phyloP scores from a whole-genome alignment of 2,113 vertebrate species.

The Raja brachyura region DNA sequence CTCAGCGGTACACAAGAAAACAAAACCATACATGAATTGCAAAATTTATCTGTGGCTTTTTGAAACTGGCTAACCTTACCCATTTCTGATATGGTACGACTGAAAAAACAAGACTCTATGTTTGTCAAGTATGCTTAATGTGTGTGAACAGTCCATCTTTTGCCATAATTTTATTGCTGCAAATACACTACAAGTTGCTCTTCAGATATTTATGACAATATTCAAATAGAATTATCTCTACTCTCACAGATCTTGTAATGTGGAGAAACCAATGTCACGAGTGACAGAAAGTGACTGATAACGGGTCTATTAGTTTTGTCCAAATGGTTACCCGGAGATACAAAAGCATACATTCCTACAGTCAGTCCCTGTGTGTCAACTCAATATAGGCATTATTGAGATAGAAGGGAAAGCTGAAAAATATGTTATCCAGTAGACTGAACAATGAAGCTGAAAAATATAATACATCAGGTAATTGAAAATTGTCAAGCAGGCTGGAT shows the following conservation, averaged over 20 bases:
- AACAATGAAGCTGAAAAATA: slow-evolving; percentile 4
- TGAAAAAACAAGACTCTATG: background rate
- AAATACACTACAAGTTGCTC: background rate
- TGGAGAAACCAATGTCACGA: background rate
- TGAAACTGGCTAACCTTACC: background rate
- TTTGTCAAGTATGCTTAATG: background rate
- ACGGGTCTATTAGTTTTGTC: background rate
- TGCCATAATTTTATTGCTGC: background rate
- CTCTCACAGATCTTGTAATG: background rate
- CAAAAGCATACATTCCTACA: background rate
- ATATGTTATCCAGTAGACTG: background rate
- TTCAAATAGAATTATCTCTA: background rate
- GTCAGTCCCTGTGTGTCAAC: background rate
- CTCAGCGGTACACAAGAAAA: background rate
- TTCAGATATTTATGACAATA: background rate
- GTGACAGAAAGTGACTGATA: slow-evolving; percentile 3
- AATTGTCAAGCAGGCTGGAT: background rate
- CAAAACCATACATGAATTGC: background rate
- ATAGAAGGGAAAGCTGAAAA: slow-evolving; percentile 22
- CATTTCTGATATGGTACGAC: background rate
- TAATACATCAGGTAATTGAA: background rate
- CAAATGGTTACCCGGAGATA: background rate
- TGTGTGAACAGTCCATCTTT: background rate
- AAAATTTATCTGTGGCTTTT: background rate
- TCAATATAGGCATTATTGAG: background rate